These are phyloP conservation scores for Dromiciops gliroides DNA, from an alignment of 2,113 vertebrate species.

Conservation along the genomic window DNA sequence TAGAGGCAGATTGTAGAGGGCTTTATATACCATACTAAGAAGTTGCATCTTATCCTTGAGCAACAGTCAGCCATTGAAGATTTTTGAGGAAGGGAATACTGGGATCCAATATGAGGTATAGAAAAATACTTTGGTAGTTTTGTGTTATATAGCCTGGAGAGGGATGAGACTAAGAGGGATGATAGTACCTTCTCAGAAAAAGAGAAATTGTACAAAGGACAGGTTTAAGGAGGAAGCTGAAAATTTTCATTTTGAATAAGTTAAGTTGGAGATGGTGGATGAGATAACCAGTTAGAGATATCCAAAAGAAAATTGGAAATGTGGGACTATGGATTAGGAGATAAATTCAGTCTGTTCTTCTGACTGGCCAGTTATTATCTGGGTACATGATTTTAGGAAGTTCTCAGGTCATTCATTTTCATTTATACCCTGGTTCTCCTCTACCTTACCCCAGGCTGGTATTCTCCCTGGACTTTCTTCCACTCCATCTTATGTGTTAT, in stretches of 20 bases:
- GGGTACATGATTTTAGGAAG: neutral
- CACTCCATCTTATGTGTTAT: neutral
- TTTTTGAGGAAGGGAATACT: neutral
- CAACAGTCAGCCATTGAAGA: neutral
- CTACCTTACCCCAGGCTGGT: neutral
- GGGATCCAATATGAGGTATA: neutral
- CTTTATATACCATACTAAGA: neutral
- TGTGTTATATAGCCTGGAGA: neutral
- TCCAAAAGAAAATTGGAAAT: neutral
- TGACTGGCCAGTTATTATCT: neutral
- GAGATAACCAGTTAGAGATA: neutral
- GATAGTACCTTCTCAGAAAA: neutral
- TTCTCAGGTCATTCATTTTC: neutral
- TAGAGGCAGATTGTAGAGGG: neutral
- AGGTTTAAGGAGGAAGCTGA: neutral
- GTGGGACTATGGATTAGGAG: neutral
- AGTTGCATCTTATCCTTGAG: neutral
- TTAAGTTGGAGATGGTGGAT: neutral
- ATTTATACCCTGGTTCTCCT: neutral
- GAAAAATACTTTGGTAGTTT: neutral
- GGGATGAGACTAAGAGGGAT: neutral
- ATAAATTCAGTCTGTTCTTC: neutral
- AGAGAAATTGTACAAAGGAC: neutral
- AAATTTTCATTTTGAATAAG: neutral
- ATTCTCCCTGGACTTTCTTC: too few relatives aligned